Percentiles rank a stretch among this genome's conserved stretches.
These are phyloP conservation scores for Pseudopodoces humilis DNA, from an alignment of 2,113 vertebrate species.

Conservation along the genomic window DNA sequence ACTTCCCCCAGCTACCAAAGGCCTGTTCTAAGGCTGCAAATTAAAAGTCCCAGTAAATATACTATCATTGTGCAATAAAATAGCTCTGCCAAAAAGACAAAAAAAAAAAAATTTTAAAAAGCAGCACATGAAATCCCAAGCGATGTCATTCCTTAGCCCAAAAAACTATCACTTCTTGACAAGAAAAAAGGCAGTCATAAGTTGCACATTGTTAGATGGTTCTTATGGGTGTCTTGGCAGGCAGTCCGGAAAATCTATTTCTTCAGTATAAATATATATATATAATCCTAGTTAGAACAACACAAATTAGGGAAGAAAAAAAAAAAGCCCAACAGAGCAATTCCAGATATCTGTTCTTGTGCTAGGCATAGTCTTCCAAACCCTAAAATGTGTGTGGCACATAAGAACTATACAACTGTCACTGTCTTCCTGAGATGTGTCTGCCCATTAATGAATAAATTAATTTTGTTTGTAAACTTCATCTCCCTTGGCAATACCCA, in stretches of 20 bases:
- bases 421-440: not conserved
- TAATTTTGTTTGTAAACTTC: not conserved
- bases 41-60: not conserved
- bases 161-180: not conserved
- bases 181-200: not conserved
- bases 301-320: not conserved
- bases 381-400: not conserved
- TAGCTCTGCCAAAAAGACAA: not conserved
- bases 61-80: not conserved
- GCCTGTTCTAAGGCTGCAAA: not conserved
- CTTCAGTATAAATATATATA: not conserved
- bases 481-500: not conserved
- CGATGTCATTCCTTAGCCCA: not conserved
- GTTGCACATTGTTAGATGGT: not conserved
- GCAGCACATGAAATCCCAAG: not conserved
- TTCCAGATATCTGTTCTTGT: not conserved
- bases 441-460: not conserved
- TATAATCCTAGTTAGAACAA: not conserved
- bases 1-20: not conserved
- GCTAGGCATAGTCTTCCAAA: not conserved
- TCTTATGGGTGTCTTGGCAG: not conserved
- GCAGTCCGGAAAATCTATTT: not conserved
- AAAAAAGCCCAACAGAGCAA: not conserved
- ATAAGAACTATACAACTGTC: not conserved
- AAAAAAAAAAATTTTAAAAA: not conserved